Evolutionary conservation across 1,140 invertebrate genomes (phyloP), one percentile per base, ranked within the genome.

Genomic region (Venustaconcha ellipsiformis): DNA sequence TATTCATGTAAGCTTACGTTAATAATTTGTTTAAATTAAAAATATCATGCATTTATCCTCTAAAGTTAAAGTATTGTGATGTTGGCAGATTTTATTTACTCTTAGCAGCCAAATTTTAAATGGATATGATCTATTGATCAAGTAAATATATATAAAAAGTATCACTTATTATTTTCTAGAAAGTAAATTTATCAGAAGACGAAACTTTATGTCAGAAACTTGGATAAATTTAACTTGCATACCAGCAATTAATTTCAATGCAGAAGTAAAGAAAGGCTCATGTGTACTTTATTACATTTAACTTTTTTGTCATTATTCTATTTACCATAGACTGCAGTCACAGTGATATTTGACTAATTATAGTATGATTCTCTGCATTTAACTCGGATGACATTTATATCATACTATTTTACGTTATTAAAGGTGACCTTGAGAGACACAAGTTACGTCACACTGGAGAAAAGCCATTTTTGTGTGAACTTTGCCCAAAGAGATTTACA

Each of bases 371-470:
- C 8, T 0, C 20, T 20, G 11, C 8, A 20, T 17, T 20, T 20
- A 15, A 48, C 37, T 48, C 8, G 0, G 37, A 48, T 48, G 37
- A 48, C 37, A 48, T 48, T 48, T 48, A 48, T 48, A 48, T 70
- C 2, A 12, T 30, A 64, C 56, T 18, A 8, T 58, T 62, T 56
- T 20, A 37, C 14, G 56, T 0, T 78, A 17, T 82, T 81, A 96
- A 95, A 68, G 98, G 99, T 91, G 98, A 99, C 90, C 92, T 99
- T 57, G 98, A 97, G 5, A 73, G 90, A 48, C 88, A 89, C 70
- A 67, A 78, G 57, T 63, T 82, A 37, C 86, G 84, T 63, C 88
- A 89, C 77, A 88, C 86, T 11, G 84, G 88, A 20, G 81, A 84
- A 57, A 82, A 84, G 57, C 87, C 85, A 15, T 90, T 84, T 78